A percentile compares a stretch with the other conserved stretches of the same genome.
Conservation (phyloP, 2,797 vertebrate species). For the Delichon dasypus region DNA sequence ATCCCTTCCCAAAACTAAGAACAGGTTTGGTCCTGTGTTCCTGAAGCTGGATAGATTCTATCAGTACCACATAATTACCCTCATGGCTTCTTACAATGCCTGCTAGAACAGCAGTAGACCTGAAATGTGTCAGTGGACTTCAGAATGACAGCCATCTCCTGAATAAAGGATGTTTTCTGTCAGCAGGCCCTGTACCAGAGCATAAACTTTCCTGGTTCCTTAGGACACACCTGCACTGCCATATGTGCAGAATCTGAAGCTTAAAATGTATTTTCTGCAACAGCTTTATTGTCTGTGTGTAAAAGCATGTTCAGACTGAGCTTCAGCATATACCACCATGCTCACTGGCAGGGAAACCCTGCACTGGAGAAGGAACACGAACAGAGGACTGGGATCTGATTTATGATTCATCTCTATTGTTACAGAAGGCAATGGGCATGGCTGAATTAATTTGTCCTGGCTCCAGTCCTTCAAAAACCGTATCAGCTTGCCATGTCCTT, state of each 20-base stretch:
- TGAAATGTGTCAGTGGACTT: not conserved
- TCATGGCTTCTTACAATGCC: not conserved
- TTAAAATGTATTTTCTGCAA: not conserved
- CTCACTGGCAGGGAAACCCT: not conserved
- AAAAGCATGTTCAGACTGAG: not conserved
- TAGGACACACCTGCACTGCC: not conserved
- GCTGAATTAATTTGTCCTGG: not conserved
- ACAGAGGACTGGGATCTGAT: not conserved
- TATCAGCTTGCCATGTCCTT: not conserved
- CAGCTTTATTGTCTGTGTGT: not conserved
- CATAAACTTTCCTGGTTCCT: not conserved
- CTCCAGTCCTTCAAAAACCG: not conserved
- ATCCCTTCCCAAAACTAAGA: not conserved
- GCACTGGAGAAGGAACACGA: not conserved
- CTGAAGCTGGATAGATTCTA: conserved; percentile 35
- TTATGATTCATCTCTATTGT: not conserved
- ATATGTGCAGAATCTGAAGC: not conserved
- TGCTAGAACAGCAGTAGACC: not conserved
- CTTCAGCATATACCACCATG: not conserved
- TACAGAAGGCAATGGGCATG: not conserved
- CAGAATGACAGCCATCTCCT: not conserved
- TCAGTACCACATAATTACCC: conserved; percentile 23
- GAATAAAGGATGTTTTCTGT: not conserved
- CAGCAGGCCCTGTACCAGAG: not conserved
- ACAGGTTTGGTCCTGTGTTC: conserved; percentile 33